Conservation (phyloP, 2,888 invertebrate genomes). For the Colletes collaris region DNA sequence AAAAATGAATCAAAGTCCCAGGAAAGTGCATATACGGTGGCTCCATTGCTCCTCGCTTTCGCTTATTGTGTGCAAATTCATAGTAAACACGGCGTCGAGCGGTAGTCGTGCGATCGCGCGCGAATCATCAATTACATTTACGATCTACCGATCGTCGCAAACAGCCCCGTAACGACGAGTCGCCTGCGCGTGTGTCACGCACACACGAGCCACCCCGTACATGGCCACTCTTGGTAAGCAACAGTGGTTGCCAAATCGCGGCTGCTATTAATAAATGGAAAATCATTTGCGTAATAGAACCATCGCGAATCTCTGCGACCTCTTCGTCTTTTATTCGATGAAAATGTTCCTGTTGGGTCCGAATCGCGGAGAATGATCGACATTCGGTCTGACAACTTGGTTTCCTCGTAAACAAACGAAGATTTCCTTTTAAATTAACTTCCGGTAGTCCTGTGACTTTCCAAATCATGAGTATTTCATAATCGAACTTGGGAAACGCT, state of each 20-base stretch:
- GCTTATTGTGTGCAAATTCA: conserved; percentile 74
- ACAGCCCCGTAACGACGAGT: conserved; percentile 47
- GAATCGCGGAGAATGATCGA: not conserved
- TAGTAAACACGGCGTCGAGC: conserved; percentile 4
- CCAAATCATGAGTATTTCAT: too few species aligned
- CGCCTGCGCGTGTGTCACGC: conserved; percentile 14
- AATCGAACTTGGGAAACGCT: too few species aligned
- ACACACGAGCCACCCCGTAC: conserved; percentile 67
- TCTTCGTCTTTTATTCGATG: not conserved
- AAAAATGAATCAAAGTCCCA: too few species aligned
- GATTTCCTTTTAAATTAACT: too few species aligned
- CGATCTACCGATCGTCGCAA: conserved; percentile 14
- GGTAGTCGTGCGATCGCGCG: conserved; percentile 4
- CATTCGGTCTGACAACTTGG: not conserved
- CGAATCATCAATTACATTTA: conserved; percentile 21
- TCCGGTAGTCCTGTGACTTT: too few species aligned
- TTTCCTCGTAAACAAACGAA: too few species aligned
- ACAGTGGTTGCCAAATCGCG: conserved; percentile 81
- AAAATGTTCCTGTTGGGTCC: not conserved
- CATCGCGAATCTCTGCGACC: conserved; percentile 10
- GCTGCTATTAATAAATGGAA: conserved; percentile 78
- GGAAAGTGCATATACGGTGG: too few species aligned
- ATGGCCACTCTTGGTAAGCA: conserved; percentile 80
- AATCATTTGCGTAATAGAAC: conserved; percentile 74
- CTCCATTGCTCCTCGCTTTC: conserved; percentile 41